These are phyloP conservation scores for Buteo buteo DNA, from an alignment of 2,113 vertebrate species.

Conservation along the genomic window DNA sequence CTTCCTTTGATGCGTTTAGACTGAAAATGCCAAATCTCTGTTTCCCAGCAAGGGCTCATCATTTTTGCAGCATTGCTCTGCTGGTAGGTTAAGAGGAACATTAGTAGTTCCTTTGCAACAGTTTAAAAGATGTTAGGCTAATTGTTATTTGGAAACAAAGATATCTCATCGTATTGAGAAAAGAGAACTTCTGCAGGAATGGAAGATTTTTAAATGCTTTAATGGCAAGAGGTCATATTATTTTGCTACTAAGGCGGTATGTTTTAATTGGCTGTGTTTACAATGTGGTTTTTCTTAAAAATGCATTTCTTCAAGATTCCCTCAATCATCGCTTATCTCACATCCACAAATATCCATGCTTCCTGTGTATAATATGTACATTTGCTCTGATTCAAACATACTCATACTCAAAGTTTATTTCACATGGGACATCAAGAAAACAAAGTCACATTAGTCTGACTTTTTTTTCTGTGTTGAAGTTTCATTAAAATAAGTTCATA, in stretches of 20 bases:
- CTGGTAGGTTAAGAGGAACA: neutral
- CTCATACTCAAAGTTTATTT: conserved; percentile 64
- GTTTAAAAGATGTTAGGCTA: neutral
- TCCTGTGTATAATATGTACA: conserved; percentile 65
- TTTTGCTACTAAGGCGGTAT: conserved; percentile 26
- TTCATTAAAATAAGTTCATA: conserved; percentile 64
- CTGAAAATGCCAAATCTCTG: conserved; percentile 4
- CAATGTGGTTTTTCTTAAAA: conserved; percentile 39
- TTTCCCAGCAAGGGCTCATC: neutral
- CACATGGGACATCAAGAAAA: conserved; percentile 62
- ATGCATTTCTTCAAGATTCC: conserved; percentile 37
- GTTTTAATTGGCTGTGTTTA: conserved; percentile 63
- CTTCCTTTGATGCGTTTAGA: conserved; percentile 8
- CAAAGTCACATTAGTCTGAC: conserved; percentile 42
- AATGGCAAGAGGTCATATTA: neutral
- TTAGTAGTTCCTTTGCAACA: neutral
- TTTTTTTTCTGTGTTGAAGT: conserved; percentile 9
- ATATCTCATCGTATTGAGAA: neutral
- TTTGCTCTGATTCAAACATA: conserved; percentile 56
- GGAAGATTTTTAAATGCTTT: neutral
- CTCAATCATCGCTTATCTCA: conserved; percentile 48
- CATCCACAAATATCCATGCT: conserved; percentile 60
- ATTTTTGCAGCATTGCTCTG: neutral
- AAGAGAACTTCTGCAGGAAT: neutral
- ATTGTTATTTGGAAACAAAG: neutral